Evolutionary conservation across 2,113 vertebrate genomes (phyloP).

Genomic region (Pampusana beccarii): DNA sequence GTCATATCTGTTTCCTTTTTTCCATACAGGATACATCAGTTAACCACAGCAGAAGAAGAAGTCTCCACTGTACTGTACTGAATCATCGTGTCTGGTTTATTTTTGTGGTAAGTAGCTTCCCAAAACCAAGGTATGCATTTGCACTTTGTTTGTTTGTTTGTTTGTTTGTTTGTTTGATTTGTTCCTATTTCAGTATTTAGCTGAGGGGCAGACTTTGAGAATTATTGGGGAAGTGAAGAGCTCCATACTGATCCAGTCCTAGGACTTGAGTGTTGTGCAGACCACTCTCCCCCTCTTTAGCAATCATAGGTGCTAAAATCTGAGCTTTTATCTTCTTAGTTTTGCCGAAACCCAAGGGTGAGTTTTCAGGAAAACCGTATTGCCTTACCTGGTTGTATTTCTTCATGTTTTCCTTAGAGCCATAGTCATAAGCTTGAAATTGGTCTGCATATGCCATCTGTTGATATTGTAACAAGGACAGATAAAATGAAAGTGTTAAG

Average conservation of each 20-base stretch:
- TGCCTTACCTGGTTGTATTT: constrained; percentile 56
- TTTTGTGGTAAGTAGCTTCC: not conserved
- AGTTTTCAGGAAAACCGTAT: not conserved
- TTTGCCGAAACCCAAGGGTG: not conserved
- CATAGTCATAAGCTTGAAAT: constrained; percentile 49
- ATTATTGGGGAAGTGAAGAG: not conserved
- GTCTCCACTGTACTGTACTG: not conserved
- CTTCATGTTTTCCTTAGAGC: constrained; percentile 33
- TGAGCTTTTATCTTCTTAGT: not conserved
- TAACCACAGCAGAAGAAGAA: not conserved
- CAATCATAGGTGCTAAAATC: not conserved
- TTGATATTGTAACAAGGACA: not conserved
- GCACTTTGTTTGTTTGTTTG: not conserved
- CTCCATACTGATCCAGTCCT: not conserved
- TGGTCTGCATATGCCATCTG: not conserved
- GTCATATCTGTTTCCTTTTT: not conserved
- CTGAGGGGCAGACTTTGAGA: no score
- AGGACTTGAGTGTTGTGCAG: not conserved
- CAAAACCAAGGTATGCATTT: accelerated
- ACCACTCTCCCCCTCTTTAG: not conserved
- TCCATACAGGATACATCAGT: not conserved
- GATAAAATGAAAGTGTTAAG: not conserved
- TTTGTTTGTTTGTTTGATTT: not conserved
- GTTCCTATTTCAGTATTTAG: not conserved
- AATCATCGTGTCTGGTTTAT: not conserved